Evolutionary conservation across 1,140 invertebrate genomes (phyloP), one percentile per base, ranked within the genome.

Genomic region (Platorchestia sp.): DNA sequence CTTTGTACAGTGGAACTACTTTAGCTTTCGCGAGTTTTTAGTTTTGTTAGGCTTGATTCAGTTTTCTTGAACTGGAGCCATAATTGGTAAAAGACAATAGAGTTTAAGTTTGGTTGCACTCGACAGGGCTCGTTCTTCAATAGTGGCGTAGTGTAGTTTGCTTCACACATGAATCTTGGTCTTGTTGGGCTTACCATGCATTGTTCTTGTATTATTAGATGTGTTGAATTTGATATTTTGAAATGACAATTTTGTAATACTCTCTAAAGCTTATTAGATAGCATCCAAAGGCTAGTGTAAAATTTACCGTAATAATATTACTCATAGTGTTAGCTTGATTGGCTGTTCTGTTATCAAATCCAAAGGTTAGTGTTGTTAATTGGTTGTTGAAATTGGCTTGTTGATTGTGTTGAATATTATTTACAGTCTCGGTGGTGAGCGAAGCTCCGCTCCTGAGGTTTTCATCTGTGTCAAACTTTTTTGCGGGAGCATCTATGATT

Each of bases 31-130:
- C 59, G 27, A 75, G 59, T 75, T 75, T 22, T 36, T 75, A 75
- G 59, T 75, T 75, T 75, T 14, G 10, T 75, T 22, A 47, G 91
- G 1, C 44, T 44, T 40, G 10, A 47, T 93, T 47, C 44, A 47
- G 44, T 93, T 93, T 93, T n/a, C 43, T 45, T 3, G 43, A 93
- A 93, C 91, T 93, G 91, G 91, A 93, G 91, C 91, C 91, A 93
- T 93, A 93, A 93, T 93, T 93, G 91, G 91, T 93, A 93, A 93
- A 93, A 93, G 91, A 93, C 91, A 93, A n/a, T 93, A 93, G 91
- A 93, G 91, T 93, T n/a, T 93, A 93, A 93, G 91, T 93, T 19
- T 42, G 87, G 43, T 42, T 89, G 59, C 43, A 89, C 41, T 89
- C 36, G 43, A 43, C 87, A 75, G 27, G n/a, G 59, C 59, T 75